These are phyloP conservation scores for Ctena decussata DNA, from an alignment of 2,888 invertebrate species.

Conservation along the genomic window DNA sequence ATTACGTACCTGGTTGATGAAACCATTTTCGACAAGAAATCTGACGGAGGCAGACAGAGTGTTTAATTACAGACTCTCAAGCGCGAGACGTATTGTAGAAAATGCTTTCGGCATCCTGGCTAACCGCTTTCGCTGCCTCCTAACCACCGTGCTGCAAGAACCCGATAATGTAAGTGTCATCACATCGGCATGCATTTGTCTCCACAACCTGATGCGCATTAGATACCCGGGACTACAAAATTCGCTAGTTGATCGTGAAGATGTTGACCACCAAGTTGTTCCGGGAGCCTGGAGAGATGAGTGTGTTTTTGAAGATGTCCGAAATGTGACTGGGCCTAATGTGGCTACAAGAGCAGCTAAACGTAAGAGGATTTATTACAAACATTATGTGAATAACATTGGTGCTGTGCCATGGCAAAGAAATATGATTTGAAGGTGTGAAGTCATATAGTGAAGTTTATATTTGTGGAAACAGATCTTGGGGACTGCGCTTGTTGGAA, in stretches of 20 bases:
- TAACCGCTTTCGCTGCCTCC: conserved; percentile 11
- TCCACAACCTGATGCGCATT: conserved; percentile 60
- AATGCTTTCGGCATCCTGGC: conserved; percentile 47
- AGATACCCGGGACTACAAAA: conserved; percentile 52
- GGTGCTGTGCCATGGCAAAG: neutral
- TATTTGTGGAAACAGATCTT: no score
- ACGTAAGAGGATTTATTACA: neutral
- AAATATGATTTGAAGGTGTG: neutral
- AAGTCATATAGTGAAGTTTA: no score
- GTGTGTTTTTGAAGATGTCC: neutral
- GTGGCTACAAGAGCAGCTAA: neutral
- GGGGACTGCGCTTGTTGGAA: no score
- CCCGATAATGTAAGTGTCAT: conserved; percentile 36
- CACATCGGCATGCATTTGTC: conserved; percentile 40
- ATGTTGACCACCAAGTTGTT: conserved; percentile 24
- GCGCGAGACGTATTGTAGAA: conserved; percentile 39
- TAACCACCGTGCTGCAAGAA: conserved; percentile 33
- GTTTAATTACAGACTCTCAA: conserved; percentile 46
- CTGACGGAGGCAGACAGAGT: conserved; percentile 30
- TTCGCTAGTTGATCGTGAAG: conserved; percentile 50
- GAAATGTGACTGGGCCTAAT: neutral
- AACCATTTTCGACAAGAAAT: conserved; percentile 43
- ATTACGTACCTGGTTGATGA: conserved; percentile 55
- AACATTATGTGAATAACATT: neutral
- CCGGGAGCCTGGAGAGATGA: neutral